phyloP scores from a whole-genome alignment of 92 coral and sea anemone species.

The Paramuricea clavata region DNA sequence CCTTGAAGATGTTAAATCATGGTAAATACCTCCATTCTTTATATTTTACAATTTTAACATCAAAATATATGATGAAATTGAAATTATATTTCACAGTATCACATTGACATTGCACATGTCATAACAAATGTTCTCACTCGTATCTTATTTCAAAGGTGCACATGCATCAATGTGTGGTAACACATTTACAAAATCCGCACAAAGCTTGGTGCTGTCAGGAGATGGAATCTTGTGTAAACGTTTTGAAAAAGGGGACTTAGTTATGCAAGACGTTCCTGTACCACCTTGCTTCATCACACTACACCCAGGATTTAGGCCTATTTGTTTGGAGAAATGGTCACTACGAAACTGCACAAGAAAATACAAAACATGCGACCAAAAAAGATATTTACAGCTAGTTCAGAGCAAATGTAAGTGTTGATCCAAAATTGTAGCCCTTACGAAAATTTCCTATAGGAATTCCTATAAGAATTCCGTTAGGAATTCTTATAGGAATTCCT shows the following conservation, averaged over 20 bases:
- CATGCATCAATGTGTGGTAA: conserved; percentile 32
- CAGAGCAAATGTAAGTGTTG: neutral
- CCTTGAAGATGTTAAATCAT: neutral
- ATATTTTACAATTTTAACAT: conserved; percentile 21
- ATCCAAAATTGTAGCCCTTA: too few relatives aligned
- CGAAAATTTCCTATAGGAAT: too few relatives aligned
- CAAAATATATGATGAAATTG: neutral
- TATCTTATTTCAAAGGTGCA: conserved; percentile 36
- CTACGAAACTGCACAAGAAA: conserved; percentile 51
- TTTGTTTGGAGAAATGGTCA: conserved; percentile 63
- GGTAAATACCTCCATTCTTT: conserved; percentile 1
- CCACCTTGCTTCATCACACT: conserved; percentile 58
- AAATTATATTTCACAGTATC: too few relatives aligned
- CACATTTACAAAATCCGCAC: conserved; percentile 30
- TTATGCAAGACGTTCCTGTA: neutral
- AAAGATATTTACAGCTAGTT: conserved; percentile 50
- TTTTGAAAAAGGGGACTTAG: neutral
- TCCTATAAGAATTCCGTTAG: too few relatives aligned
- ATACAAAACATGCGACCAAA: conserved; percentile 54
- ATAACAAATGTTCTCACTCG: neutral
- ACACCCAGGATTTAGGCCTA: conserved; percentile 61
- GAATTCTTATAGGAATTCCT: too few relatives aligned
- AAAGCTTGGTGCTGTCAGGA: conserved; percentile 33
- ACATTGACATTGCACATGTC: neutral
- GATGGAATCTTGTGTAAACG: conserved; percentile 5